Percentiles rank a stretch among this genome's conserved stretches.
Conservation (phyloP, 2,797 vertebrate genomes). For the Chelonia mydas region DNA sequence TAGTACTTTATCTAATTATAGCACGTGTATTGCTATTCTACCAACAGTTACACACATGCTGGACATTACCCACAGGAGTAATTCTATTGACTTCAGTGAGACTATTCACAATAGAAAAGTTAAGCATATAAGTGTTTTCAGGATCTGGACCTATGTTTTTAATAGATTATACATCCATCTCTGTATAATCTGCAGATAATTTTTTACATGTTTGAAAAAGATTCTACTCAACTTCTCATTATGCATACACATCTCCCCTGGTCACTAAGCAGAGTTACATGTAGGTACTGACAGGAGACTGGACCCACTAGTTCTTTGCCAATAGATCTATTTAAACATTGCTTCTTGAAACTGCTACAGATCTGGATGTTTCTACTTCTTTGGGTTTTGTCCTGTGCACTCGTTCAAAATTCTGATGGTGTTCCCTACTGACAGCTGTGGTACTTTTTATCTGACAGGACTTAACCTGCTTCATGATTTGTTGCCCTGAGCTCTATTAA, state of each 20-base stretch:
- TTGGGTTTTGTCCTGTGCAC: background rate
- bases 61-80: background rate
- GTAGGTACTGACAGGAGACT: background rate
- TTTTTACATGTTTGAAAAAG: background rate
- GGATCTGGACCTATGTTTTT: background rate
- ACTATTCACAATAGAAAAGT: background rate
- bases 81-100: background rate
- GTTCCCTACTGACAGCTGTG: background rate
- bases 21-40: background rate
- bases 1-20: background rate
- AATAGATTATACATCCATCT: too few relatives aligned
- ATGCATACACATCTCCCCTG: background rate
- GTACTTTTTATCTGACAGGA: background rate
- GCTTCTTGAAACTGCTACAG: fast-evolving
- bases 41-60: background rate
- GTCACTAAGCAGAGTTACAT: background rate
- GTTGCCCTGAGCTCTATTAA: background rate
- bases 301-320: fast-evolving
- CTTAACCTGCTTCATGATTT: background rate
- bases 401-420: background rate
- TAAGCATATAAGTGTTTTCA: background rate
- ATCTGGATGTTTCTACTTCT: background rate
- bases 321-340: background rate
- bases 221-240: background rate
- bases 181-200: background rate